Evolutionary conservation across 92 coral and sea anemone genomes (phyloP).

Genomic region (Phenganax subtilis): DNA sequence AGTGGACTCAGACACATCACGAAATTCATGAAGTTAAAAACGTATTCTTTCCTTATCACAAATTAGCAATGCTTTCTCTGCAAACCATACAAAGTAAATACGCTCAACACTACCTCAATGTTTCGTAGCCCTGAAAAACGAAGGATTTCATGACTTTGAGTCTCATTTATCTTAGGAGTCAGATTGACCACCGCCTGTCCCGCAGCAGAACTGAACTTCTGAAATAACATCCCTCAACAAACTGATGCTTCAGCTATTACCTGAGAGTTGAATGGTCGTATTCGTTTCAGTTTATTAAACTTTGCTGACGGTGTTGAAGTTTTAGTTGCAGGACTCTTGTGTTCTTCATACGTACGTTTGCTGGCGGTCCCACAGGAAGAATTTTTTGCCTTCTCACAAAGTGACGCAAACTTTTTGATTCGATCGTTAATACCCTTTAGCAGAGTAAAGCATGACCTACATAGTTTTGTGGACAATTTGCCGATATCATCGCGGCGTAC

Average conservation of each 20-base stretch:
- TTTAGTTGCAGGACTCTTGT: neutral
- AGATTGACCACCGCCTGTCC: neutral
- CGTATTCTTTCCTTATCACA: no score
- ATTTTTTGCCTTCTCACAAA: constrained; percentile 7
- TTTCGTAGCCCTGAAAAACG: constrained; percentile 17
- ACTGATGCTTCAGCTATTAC: neutral
- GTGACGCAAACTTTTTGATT: neutral
- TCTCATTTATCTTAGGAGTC: neutral
- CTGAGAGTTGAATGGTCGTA: neutral
- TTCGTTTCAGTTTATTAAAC: neutral
- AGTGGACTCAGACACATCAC: no score
- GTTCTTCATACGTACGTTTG: neutral
- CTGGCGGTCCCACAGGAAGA: neutral
- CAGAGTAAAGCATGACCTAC: constrained; percentile 1
- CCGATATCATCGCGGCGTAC: constrained; percentile 13
- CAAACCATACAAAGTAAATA: neutral
- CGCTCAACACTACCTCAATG: constrained; percentile 15
- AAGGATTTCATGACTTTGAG: constrained; percentile 12
- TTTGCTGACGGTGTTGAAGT: neutral
- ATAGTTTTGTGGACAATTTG: neutral
- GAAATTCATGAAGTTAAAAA: no score
- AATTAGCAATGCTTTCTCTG: no score
- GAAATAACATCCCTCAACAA: neutral
- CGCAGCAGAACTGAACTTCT: neutral
- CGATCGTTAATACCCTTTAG: constrained; percentile 14